Evolutionary conservation across 2,797 vertebrate species (phyloP).

Genomic region (Myotis findleyi): DNA sequence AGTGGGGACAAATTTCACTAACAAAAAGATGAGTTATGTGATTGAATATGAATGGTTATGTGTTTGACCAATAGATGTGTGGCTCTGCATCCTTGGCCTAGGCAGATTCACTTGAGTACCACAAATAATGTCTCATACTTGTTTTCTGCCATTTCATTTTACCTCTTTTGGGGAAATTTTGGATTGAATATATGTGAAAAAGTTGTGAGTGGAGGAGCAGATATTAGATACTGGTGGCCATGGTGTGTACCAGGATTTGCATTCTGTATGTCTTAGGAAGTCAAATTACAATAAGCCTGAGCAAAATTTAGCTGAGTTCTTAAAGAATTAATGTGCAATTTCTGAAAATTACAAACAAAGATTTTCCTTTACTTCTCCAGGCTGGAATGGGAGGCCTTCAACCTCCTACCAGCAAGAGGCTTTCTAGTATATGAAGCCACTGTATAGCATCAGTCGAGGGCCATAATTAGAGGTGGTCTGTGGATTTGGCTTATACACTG

Average conservation of each 20-base stretch:
- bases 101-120: neutral
- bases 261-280: neutral
- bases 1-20: neutral
- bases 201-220: neutral
- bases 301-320: neutral
- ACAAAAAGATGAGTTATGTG: neutral
- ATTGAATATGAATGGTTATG: neutral
- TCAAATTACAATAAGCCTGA: neutral
- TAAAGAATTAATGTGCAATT: conserved; percentile 27
- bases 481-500: neutral
- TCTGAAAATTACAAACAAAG: conserved; percentile 14
- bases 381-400: neutral
- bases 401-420: neutral
- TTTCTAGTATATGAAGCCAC: neutral
- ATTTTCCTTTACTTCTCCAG: neutral
- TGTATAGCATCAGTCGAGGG: too few relatives aligned
- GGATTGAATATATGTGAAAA: too few relatives aligned
- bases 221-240: neutral
- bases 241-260: neutral
- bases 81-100: neutral
- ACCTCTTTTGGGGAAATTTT: too few relatives aligned
- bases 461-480: neutral
- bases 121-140: neutral
- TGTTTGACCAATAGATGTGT: neutral
- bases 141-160: too few relatives aligned